Percentiles rank a stretch among this genome's conserved stretches.
These are phyloP conservation scores for Odiellus spinosus DNA, from an alignment of 2,888 invertebrate species.

Conservation along the genomic window DNA sequence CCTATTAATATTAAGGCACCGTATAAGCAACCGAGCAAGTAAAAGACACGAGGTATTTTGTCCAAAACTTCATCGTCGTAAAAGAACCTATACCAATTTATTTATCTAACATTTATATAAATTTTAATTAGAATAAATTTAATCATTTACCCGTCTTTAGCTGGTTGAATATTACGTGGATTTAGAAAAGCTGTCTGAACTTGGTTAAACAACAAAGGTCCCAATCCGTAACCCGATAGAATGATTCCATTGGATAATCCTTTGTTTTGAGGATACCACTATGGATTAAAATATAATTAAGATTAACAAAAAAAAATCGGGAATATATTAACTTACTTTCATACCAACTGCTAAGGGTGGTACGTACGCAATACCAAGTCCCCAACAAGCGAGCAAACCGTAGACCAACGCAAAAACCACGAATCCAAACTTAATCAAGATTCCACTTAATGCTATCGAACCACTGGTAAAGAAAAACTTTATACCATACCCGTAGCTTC, in stretches of 20 bases:
- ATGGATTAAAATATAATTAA: background rate
- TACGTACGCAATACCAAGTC: conserved; percentile 27
- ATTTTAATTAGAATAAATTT: background rate
- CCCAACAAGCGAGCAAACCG: conserved; percentile 23
- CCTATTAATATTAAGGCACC: conserved; percentile 25
- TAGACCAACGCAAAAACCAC: conserved; percentile 19
- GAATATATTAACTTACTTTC: conserved; percentile 21
- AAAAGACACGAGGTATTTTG: conserved; percentile 26
- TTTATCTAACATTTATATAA: background rate
- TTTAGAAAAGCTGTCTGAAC: conserved; percentile 31
- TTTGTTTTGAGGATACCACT: conserved; percentile 30
- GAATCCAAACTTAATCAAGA: conserved; percentile 17
- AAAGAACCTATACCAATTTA: conserved; percentile 23
- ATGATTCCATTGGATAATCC: conserved; percentile 29
- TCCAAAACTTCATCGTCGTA: conserved; percentile 23
- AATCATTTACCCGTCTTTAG: conserved; percentile 10
- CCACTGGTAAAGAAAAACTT: conserved; percentile 5
- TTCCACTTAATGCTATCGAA: background rate
- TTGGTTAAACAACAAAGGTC: conserved; percentile 29
- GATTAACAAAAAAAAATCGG: too few relatives aligned
- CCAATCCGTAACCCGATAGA: conserved; percentile 31
- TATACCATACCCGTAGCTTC: too few relatives aligned
- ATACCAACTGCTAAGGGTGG: conserved; percentile 27
- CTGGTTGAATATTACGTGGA: conserved; percentile 25
- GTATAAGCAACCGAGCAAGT: conserved; percentile 27